phyloP scores from a whole-genome alignment of 2,888 invertebrate genomes.

The Ophraella communa region DNA sequence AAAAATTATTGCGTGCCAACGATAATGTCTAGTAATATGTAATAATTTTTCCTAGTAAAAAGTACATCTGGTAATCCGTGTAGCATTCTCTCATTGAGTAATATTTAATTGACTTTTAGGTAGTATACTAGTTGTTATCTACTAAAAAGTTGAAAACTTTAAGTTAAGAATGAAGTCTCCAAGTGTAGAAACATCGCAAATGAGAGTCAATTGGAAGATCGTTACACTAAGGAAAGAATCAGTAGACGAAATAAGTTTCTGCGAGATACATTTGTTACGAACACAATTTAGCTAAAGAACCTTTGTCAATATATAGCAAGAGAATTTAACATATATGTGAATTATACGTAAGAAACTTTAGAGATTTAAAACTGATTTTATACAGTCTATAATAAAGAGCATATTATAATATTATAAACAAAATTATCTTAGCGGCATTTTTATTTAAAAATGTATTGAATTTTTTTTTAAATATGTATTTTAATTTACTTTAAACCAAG shows the following conservation, averaged over 20 bases:
- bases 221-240: neutral
- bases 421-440: neutral
- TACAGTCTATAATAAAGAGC: too few relatives aligned
- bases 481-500: too few relatives aligned
- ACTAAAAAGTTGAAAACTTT: slow-evolving; percentile 16
- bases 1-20: too few relatives aligned
- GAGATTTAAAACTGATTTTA: neutral
- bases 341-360: neutral
- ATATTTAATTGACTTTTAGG: slow-evolving; percentile 21
- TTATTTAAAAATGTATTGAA: too few relatives aligned
- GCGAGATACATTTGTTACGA: neutral
- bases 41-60: too few relatives aligned
- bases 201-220: slow-evolving; percentile 15
- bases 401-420: too few relatives aligned
- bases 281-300: neutral
- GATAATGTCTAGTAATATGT: too few relatives aligned
- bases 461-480: too few relatives aligned
- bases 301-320: neutral
- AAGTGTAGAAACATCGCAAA: slow-evolving; percentile 7
- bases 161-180: slow-evolving; percentile 4
- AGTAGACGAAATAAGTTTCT: neutral
- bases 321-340: neutral
- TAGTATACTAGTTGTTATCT: slow-evolving; percentile 20
- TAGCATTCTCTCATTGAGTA: slow-evolving; percentile 3
- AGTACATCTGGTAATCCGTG: neutral